These are phyloP conservation scores for Cyphomyrus plagiostoma DNA, from an alignment of 2,113 vertebrate species.

Conservation along the genomic window DNA sequence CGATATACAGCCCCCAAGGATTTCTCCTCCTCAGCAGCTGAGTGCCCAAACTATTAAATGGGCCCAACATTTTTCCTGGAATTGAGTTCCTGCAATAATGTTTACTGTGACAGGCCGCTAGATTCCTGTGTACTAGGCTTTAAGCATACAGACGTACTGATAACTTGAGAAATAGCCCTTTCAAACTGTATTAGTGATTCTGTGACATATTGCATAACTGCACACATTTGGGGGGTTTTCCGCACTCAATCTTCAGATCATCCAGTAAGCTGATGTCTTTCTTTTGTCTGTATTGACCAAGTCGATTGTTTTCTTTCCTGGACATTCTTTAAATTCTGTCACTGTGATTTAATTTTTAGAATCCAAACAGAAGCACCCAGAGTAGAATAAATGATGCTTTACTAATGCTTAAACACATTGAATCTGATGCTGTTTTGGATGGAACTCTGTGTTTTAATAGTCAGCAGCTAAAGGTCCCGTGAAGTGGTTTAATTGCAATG, in stretches of 20 bases:
- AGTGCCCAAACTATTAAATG: slow-evolving; percentile 53
- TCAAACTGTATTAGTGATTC: neutral
- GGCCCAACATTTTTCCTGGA: slow-evolving; percentile 58
- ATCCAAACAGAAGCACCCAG: neutral
- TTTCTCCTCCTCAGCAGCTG: slow-evolving; percentile 45
- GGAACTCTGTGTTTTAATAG: neutral
- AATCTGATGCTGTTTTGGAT: neutral
- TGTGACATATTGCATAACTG: neutral
- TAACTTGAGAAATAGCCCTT: neutral
- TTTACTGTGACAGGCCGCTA: neutral
- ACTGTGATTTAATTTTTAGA: neutral
- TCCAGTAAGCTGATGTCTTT: neutral
- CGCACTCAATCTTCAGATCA: neutral
- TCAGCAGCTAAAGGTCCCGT: neutral
- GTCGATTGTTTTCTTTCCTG: neutral
- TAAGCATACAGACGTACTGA: slow-evolving; percentile 1
- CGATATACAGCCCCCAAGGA: neutral
- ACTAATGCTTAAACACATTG: neutral
- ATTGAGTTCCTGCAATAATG: slow-evolving; percentile 51
- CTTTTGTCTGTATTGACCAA: neutral
- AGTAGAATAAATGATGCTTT: neutral
- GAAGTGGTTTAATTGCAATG: neutral
- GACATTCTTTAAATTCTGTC: neutral
- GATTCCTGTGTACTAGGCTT: neutral
- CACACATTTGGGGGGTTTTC: neutral